Percentiles rank a stretch among this genome's conserved stretches.
These are phyloP conservation scores for Steatocranus sp. DNA, from an alignment of 2,797 vertebrate genomes.

Conservation along the genomic window DNA sequence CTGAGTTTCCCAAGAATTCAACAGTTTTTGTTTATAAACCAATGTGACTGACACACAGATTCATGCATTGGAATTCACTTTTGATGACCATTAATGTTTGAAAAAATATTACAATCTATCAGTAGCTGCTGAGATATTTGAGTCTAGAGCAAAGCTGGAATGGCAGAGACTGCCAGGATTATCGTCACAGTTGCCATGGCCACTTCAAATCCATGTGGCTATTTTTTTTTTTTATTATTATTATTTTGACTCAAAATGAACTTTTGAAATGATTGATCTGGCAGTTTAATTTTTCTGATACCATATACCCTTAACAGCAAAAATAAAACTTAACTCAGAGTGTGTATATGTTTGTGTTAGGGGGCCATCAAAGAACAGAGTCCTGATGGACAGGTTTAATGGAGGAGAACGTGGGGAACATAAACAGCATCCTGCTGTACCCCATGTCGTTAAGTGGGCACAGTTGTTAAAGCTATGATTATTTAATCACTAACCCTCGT, in stretches of 20 bases:
- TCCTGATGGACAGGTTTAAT: background rate
- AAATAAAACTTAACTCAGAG: background rate
- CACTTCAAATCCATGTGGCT: background rate
- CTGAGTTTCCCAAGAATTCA: background rate
- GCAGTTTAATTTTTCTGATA: background rate
- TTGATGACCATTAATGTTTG: background rate
- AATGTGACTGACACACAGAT: background rate
- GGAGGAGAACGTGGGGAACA: background rate
- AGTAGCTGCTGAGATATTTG: background rate
- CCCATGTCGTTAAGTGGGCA: background rate
- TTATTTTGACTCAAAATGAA: background rate
- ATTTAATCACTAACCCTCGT: background rate
- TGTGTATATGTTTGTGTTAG: background rate
- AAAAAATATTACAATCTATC: background rate
- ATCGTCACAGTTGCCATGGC: background rate
- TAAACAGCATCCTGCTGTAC: background rate
- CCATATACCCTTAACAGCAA: background rate
- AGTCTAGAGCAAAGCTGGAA: background rate
- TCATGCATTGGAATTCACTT: background rate
- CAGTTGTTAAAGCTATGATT: background rate
- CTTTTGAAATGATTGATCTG: background rate
- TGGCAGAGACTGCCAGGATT: background rate
- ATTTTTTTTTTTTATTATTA: background rate
- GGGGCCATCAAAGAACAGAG: background rate
- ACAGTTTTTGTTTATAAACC: background rate